A percentile compares a stretch with the other conserved stretches of the same genome.
These are phyloP conservation scores for Recurvirostra avosetta DNA, from an alignment of 2,113 vertebrate genomes.

Conservation along the genomic window DNA sequence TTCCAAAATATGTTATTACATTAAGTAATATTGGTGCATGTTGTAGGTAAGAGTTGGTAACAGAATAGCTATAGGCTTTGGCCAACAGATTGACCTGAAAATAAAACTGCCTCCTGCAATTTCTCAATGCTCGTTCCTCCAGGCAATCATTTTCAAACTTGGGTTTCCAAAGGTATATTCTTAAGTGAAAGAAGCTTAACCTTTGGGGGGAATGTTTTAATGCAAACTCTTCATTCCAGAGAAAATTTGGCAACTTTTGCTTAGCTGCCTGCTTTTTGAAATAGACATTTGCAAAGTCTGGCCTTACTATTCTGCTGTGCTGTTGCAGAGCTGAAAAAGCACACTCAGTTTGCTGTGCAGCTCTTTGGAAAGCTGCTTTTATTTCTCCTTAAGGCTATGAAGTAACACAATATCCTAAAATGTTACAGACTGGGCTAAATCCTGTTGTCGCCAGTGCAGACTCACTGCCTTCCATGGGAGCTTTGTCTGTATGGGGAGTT, in stretches of 20 bases:
- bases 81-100: not conserved
- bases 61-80: not conserved
- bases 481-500: not conserved
- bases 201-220: not conserved
- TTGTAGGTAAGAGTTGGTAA: not conserved
- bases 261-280: constrained; percentile 1
- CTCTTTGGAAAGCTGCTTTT: constrained; percentile 45
- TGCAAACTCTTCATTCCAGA: not conserved
- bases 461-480: not conserved
- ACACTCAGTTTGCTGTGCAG: not conserved
- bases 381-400: constrained; percentile 58
- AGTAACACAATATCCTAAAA: constrained; percentile 62
- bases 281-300: not conserved
- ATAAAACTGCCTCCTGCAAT: not conserved
- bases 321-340: constrained; percentile 6
- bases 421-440: constrained; percentile 56
- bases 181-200: constrained; percentile 19
- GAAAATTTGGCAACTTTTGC: constrained; percentile 8
- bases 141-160: not conserved
- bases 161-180: constrained; percentile 2
- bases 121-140: not conserved
- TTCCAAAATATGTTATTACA: not conserved
- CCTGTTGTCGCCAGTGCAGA: constrained; percentile 12
- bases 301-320: constrained; percentile 16
- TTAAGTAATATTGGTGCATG: not conserved